Evolutionary conservation across 1,140 invertebrate genomes (phyloP), one percentile per base, ranked within the genome.

Genomic region (Heterodera schachtii): DNA sequence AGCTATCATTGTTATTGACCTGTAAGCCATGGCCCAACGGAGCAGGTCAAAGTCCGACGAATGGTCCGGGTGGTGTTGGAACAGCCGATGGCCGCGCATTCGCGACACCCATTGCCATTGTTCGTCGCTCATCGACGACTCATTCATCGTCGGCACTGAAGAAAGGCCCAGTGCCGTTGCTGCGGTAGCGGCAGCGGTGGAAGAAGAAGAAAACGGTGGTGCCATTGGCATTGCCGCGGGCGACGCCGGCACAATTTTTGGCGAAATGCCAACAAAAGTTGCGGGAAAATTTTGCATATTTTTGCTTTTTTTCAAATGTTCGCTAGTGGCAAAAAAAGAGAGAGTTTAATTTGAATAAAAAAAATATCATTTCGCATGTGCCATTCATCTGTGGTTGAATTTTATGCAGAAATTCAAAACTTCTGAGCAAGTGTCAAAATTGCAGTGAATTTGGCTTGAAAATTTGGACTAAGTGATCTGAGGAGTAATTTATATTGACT

Each of bases 1-100:
- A 41, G 31, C 41, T 7, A 21, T 7, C 6, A 52, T 43, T 4
- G 7, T n/a, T n/a, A 16, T 71, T 41, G 31, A 71, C 69, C 69
- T 46, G 69, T 71, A 46, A 7, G 41, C 44, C 1, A 43, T 11
- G 69, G 69, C 31, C 77, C 77, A 78, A 21, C 77, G 9, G 70
- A 78, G 77, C 16, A 78, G 70, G 46, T 78, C 77, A 78, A 78
- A 78, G 47, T 78, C 52, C 44, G 49, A 41, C n/a, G 69, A 71
- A 3, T 71, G 69, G 2, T 41, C 19, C 4, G 69, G 21, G 19
- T 71, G 69, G 2, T 9, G 9, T 4, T 46, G 69, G 19, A 43
- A 71, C 41, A 71, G 6, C 11, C 69, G 69, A 46, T 71, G 69
- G 69, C 1, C 19, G 9, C 69, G 69, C 69, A 71, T 71, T 46